These are phyloP conservation scores for Asteroscopus sphinx DNA, from an alignment of 2,888 invertebrate species.

Conservation along the genomic window DNA sequence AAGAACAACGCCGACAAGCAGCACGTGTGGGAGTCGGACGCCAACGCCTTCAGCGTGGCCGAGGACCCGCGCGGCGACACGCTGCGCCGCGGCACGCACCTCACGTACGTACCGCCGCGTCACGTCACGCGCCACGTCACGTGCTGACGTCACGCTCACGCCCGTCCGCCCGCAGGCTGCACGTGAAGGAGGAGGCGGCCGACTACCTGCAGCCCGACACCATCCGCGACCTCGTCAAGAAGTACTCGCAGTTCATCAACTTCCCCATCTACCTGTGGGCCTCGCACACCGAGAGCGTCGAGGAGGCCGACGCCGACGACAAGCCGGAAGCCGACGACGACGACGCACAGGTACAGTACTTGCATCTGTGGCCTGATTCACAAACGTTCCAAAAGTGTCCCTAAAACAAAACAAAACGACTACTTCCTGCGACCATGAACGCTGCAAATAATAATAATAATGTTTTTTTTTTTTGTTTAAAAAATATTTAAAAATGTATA, in stretches of 20 bases:
- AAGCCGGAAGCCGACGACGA: slow-evolving; percentile 72
- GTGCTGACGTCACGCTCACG: too few species aligned
- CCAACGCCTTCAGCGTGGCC: slow-evolving; percentile 95
- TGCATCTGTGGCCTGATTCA: too few species aligned
- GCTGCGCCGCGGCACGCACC: slow-evolving; percentile 96
- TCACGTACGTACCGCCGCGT: slow-evolving; percentile 90
- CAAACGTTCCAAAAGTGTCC: too few species aligned
- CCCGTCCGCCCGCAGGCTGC: slow-evolving; percentile 91
- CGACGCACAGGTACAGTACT: slow-evolving; percentile 88
- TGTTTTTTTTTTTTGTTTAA: too few species aligned
- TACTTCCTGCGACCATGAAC: too few species aligned
- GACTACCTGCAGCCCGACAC: slow-evolving; percentile 98
- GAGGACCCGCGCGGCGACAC: slow-evolving; percentile 98
- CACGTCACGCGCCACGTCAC: too few species aligned
- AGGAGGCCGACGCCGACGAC: slow-evolving; percentile 51
- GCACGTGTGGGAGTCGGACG: slow-evolving; percentile 99
- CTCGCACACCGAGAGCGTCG: slow-evolving; percentile 78
- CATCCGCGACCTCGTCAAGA: slow-evolving; percentile 96
- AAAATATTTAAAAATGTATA: too few species aligned
- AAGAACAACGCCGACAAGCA: slow-evolving; percentile 98
- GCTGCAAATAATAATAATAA: too few species aligned
- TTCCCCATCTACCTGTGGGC: slow-evolving; percentile 99
- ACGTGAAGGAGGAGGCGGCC: slow-evolving; percentile 98
- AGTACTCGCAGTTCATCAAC: slow-evolving; percentile 99
- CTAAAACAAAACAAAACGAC: too few species aligned